These are phyloP conservation scores for Halocynthia roretzi DNA, from an alignment of 23 tunicate genomes.

Conservation along the genomic window DNA sequence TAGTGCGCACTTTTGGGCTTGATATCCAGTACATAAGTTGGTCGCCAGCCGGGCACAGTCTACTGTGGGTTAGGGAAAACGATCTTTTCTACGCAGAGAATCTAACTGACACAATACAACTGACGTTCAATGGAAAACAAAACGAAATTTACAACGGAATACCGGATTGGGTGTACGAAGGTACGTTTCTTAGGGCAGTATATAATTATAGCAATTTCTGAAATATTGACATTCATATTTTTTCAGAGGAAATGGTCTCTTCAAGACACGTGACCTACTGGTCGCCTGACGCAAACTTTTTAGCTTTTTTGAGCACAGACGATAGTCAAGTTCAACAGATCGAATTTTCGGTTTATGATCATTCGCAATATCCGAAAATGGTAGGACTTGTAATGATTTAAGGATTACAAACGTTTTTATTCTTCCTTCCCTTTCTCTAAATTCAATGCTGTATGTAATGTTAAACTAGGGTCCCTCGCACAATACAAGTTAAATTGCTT, in stretches of 20 bases:
- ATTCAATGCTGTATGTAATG: no score
- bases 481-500: no score
- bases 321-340: conserved; percentile 61
- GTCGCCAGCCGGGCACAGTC: conserved; percentile 65
- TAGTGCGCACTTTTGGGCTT: no score
- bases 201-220: background rate
- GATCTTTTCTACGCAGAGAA: conserved; percentile 32
- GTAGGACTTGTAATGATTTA: conserved; percentile 16
- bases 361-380: conserved; percentile 57
- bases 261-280: conserved; percentile 72
- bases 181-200: conserved; percentile 1
- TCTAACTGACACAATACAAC: background rate
- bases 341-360: conserved; percentile 52
- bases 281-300: conserved; percentile 51
- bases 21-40: conserved; percentile 73
- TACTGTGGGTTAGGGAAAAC: conserved; percentile 75
- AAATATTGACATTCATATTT: background rate
- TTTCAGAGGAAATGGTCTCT: conserved; percentile 91
- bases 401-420: background rate
- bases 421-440: background rate
- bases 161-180: conserved; percentile 96
- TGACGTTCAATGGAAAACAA: conserved; percentile 44
- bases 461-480: no score
- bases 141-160: conserved; percentile 82
- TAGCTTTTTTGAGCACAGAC: conserved; percentile 59